Conservation (phyloP, 2,113 vertebrate genomes). For the Pedetes capensis region DNA sequence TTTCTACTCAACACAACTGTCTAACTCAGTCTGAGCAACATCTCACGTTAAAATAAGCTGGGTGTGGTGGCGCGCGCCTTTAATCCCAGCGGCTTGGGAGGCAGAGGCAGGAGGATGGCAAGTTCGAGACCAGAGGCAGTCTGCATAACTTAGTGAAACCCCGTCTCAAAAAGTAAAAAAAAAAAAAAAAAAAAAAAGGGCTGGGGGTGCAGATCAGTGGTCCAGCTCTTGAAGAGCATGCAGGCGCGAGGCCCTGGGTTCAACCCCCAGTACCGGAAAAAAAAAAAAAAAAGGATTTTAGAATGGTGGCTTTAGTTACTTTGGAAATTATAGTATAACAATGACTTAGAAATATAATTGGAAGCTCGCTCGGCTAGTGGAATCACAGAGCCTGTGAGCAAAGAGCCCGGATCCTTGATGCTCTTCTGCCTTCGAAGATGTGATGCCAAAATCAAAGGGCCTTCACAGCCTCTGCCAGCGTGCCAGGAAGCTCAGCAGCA, state of each 20-base stretch:
- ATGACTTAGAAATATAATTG: not conserved
- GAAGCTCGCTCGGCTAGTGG: not conserved
- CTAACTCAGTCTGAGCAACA: not conserved
- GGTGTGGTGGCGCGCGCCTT: too few relatives aligned
- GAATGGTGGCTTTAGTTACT: not conserved
- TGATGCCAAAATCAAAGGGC: not conserved
- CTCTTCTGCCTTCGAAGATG: not conserved
- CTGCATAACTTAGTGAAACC: too few relatives aligned
- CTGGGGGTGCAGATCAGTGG: too few relatives aligned
- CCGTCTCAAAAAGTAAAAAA: too few relatives aligned
- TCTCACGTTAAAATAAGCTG: not conserved
- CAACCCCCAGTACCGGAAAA: too few relatives aligned
- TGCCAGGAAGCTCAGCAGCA: not conserved
- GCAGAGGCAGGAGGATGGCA: too few relatives aligned
- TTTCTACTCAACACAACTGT: not conserved
- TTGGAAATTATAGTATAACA: not conserved
- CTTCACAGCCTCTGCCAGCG: rapidly evolving
- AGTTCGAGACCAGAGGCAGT: too few relatives aligned
- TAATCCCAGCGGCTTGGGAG: too few relatives aligned
- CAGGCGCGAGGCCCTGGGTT: too few relatives aligned
- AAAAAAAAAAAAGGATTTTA: not conserved
- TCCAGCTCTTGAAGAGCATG: too few relatives aligned
- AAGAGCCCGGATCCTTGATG: not conserved
- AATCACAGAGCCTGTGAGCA: not conserved
- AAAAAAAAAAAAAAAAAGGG: too few relatives aligned